Base-by-base conservation (phyloP, 2,888 invertebrate species). In the Sarcophaga caerulescens region DNA sequence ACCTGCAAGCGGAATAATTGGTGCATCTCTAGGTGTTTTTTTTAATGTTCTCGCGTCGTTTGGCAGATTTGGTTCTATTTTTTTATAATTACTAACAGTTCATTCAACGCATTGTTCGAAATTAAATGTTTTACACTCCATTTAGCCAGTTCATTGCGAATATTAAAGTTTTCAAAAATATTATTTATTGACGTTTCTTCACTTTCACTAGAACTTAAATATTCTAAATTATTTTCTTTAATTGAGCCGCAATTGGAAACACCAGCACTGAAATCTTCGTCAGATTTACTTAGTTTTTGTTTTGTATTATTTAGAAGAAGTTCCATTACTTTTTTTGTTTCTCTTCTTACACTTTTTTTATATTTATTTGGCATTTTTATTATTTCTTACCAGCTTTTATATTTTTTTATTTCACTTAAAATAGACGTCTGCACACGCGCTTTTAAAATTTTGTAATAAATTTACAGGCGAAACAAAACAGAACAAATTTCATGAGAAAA, bases 41-140 rank as follows among this genome's bases (percentile, higher is more conserved):
- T 87, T 87, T 19, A 87, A 66, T 11, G 81, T 23, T 60, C 84
- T 71, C 6, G 78, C 81, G 65, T 87, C 84, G 6, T 77, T 81
- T 35, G 81, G 84, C 62, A 84, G 62, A 4, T 35, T 65, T 25
- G 45, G 63, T n/a, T 68, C 59, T n/a, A 59, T 44, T 35, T 78
- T 81, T 21, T 71, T 69, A 83, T 44, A 57, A 79, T 80, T n/a
- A 14, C 19, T 14, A 78, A 81, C 19, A 81, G 21, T 47, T 84
- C 57, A 59, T 87, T 81, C 14, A 70, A 17, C n/a, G 74, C 81
- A 59, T 21, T 17, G 47, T 73, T 77, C 19, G 74, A 65, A 21
- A 86, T 84, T 47, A 52, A 59, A 78, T 81, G 66, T 68, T 87
- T 81, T 19, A 74, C 75, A 81, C 57, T 59, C 81, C 81, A 87